Evolutionary conservation across 2,797 vertebrate species (phyloP).

Genomic region (Macroramphosus scolopax): DNA sequence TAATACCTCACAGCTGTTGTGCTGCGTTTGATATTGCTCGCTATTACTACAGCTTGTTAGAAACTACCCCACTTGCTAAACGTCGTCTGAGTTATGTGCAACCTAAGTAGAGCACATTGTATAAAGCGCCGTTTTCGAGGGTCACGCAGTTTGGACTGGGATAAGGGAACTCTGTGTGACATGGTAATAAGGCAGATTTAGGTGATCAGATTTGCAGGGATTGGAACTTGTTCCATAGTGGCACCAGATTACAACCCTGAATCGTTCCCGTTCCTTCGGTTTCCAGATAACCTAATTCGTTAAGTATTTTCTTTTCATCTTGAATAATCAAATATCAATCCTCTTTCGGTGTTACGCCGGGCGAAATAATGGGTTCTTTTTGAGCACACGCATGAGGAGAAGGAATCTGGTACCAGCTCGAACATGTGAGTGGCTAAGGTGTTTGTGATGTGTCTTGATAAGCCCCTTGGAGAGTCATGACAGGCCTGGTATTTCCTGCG

Average conservation of each 20-base stretch:
- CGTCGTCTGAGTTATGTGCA: conserved; percentile 8
- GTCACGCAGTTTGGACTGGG: conserved; percentile 24
- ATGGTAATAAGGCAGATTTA: conserved; percentile 22
- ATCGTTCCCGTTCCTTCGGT: conserved; percentile 12
- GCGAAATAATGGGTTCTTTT: conserved; percentile 1
- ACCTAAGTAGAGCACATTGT: too few relatives aligned
- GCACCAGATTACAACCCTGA: conserved; percentile 42
- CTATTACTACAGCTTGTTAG: conserved; percentile 51
- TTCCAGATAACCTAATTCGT: conserved; percentile 11
- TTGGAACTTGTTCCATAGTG: conserved; percentile 35
- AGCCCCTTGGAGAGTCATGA: conserved; percentile 55
- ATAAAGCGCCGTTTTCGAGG: too few relatives aligned
- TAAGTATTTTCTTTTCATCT: background rate
- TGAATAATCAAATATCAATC: conserved; percentile 30
- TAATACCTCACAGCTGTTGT: conserved; percentile 70
- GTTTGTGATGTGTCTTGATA: conserved; percentile 53
- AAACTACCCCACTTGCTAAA: conserved; percentile 30
- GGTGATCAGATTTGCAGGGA: conserved; percentile 49
- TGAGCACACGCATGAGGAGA: conserved; percentile 4
- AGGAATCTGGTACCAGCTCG: conserved; percentile 28
- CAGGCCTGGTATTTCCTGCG: conserved; percentile 61
- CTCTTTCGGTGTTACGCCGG: conserved; percentile 2
- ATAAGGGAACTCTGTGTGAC: conserved; percentile 28
- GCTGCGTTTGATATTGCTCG: conserved; percentile 48
- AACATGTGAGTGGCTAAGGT: conserved; percentile 53